Base-by-base conservation (phyloP, 2,113 vertebrate genomes). In the Uropsilus gracilis region DNA sequence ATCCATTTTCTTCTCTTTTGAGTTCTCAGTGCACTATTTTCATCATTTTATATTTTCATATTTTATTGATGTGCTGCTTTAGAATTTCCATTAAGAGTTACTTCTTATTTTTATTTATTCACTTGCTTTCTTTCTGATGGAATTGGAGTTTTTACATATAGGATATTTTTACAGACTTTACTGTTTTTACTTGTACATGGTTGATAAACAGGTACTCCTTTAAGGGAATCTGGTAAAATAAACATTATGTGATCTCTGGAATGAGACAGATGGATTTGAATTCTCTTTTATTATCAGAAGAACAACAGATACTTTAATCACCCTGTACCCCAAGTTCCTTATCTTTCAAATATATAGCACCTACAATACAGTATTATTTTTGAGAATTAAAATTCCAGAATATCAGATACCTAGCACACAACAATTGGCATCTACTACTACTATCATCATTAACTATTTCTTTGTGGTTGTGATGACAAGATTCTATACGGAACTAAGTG, bases 21-120 rank as follows among this genome's bases (percentile, higher is more conserved):
- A 88, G 39, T 92, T 97, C 92, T 73, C 68, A 26, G 9, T 88
- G 66, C 90, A 90, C 97, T 96, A 92, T 78, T 97, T 88, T 86
- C 95, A 73, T 96, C 84, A 66, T 94, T 97, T 97, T 86, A 89
- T 85, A 26, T 94, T 96, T 97, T 97, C 96, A 89, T 87, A 95
- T 98, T 96, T 81, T 85, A 80, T 94, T 90, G 59, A 90, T 90
- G 34, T 28, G 46, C 82, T 94, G 81, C 53, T 97, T 97, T 96
- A 91, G 94, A 93, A 97, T 90, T 96, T 71, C 57, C 0, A 86
- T 64, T 78, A 91, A 92, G 91, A 96, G 53, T 96, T 94, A 88
- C 92, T 94, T 90, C 97, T 97, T 97, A 64, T 96, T 97, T 97
- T 98, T 88, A 95, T 97, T 98, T 97, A 92, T 95, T 95, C 92